Evolutionary conservation across 2,797 vertebrate genomes (phyloP), one percentile per base, ranked within the genome.

Genomic region (Neosilurus mollespiculum): DNA sequence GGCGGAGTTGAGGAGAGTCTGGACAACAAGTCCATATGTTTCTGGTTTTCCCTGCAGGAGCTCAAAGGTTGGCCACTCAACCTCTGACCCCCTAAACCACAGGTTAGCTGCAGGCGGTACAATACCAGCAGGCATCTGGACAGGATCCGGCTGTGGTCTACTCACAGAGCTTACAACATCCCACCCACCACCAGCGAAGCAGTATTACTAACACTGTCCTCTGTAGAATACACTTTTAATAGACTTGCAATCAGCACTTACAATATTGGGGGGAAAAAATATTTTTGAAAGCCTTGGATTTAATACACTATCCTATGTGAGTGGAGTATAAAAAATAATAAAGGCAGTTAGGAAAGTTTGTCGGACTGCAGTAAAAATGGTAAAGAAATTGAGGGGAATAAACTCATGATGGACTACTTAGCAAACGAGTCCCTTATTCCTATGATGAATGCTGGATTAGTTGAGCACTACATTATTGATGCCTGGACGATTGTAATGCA

Each of bases 391-490:
- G 81, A 70, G 37, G 53, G 22, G 14, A 80, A 53, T 54, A 70
- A 67, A 71, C 58, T n/a, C n/a, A 59, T 65, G 83, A 87, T 71
- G 69, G 77, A 80, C 54, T 30, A 49, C 76, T 86, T 70, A 87
- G 85, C 80, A 80, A 43, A 80, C 81, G 80, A 86, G 84, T 86
- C 79, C 64, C 79, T 88, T 83, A 90, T 87, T 81, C 84, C 72
- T 65, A 85, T 81, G 81, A 88, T 86, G 81, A 90, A 86, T 70
- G 84, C 78, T 81, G 71, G 86, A 79, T 91, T 54, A 87, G 89
- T 87, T 83, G 53, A 86, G 79, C 69, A 24, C 37, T 88, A 81
- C 83, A 88, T 90, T 90, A 90, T 87, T 89, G 78, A 89, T 87
- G 86, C 83, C 66, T 78, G 81, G 80, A 85, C 65, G 81, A 82